Evolutionary conservation across 2,113 vertebrate genomes (phyloP), one percentile per base, ranked within the genome.

Genomic region (Myrmophylax atrothorax): DNA sequence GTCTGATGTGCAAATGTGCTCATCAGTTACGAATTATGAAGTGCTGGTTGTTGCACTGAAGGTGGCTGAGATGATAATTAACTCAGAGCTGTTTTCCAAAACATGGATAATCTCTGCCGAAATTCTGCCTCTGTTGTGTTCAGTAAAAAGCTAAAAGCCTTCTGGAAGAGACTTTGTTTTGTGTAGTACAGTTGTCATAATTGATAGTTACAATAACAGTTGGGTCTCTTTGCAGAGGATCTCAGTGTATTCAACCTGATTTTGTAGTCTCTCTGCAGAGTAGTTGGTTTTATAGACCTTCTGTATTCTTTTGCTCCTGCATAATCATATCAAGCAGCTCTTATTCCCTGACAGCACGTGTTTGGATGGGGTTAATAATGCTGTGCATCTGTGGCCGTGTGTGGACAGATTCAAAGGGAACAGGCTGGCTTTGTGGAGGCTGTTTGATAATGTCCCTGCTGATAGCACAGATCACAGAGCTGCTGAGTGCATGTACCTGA

Each of bases 1-100:
- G 49, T 95, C 78, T 88, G 85, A 70, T 83, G 40, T 96, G 42
- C 84, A 92, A 7, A 94, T 89, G 66, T 79, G 89, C 53, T 76
- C 68, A 79, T 91, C 75, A 78, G 80, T 92, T 89, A 17, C 91
- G 78, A 91, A 50, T 38, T 78, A 31, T 15, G 70, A 89, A 85
- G 60, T 69, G 83, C 44, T 76, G 69, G 49, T 84, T 91, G 18
- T 78, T 87, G 84, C 11, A 10, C 64, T 86, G 49, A 82, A 67
- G 29, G 58, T 74, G 79, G 75, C 77, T 0, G 24, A 88, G 81
- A 46, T 87, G 62, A 9, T 87, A 62, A 85, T 50, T 85, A 62
- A 87, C 83, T 73, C 50, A 29, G 35, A 92, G 37, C 23, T 63
- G 23, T 87, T 91, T 91, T 88, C 47, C 18, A 44, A 74, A 89